Conservation (phyloP, 2,888 invertebrate species). For the Protonemura montana region DNA sequence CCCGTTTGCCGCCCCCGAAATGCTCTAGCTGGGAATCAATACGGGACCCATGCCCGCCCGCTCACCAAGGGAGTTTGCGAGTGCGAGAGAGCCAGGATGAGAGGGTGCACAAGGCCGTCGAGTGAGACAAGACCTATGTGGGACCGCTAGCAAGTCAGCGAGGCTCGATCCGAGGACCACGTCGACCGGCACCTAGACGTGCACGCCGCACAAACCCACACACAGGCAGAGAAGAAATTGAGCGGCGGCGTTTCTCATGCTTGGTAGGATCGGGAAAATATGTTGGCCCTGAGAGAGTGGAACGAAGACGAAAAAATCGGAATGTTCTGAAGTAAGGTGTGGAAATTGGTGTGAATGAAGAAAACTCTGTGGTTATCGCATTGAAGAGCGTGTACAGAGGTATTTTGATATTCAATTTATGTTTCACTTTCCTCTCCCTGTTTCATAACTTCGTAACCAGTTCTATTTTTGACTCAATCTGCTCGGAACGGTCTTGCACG, state of each 20-base stretch:
- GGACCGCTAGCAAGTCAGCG: not conserved
- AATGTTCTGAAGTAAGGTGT: not conserved
- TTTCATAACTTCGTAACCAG: too few relatives aligned
- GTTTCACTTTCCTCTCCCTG: too few relatives aligned
- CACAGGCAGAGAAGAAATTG: conserved; percentile 17
- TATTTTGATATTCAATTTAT: too few relatives aligned
- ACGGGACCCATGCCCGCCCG: conserved; percentile 45
- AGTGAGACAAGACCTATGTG: not conserved
- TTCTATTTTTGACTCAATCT: too few relatives aligned
- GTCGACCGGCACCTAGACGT: not conserved
- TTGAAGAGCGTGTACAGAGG: too few relatives aligned
- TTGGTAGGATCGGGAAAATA: conserved; percentile 12
- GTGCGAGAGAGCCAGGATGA: not conserved
- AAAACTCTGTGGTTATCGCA: too few relatives aligned
- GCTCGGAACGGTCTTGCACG: too few relatives aligned
- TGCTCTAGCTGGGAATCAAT: conserved; percentile 48
- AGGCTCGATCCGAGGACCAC: conserved; percentile 29
- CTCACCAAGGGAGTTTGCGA: conserved; percentile 17
- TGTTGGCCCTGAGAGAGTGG: not conserved
- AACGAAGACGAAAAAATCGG: not conserved
- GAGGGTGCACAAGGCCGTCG: not conserved
- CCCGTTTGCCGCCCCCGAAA: conserved; percentile 24
- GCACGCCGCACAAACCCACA: not conserved
- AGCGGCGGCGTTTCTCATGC: conserved; percentile 34
- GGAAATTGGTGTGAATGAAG: too few relatives aligned